Conservation (phyloP, 2,113 vertebrate genomes). For the Clarias batrachus region DNA sequence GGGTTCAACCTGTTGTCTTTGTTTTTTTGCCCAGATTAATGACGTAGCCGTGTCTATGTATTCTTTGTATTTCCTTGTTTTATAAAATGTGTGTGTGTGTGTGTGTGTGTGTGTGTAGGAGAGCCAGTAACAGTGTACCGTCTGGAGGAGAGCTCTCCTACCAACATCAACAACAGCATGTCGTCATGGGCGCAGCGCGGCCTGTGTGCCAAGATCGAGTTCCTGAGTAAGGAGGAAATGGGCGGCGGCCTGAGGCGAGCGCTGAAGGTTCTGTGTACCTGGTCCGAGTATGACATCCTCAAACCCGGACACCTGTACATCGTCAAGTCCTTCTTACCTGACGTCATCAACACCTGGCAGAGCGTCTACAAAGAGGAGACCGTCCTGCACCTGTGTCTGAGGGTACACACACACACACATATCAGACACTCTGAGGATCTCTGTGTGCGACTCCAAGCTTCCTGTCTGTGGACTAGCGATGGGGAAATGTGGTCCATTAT, state of each 20-base stretch:
- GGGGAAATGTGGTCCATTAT: too few relatives aligned
- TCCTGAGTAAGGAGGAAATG: conserved; percentile 98
- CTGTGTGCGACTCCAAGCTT: too few relatives aligned
- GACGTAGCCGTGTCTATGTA: neutral
- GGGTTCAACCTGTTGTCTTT: neutral
- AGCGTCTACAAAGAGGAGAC: conserved; percentile 97
- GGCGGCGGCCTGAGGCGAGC: conserved; percentile 91
- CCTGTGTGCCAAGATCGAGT: conserved; percentile 96
- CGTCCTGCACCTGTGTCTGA: conserved; percentile 95
- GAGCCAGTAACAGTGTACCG: conserved; percentile 96
- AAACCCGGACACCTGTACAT: conserved; percentile 96
- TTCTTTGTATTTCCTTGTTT: neutral
- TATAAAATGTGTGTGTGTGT: conserved; percentile 17
- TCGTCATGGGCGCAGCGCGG: conserved; percentile 98
- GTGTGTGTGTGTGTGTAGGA: conserved; percentile 69
- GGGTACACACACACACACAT: conserved; percentile 70
- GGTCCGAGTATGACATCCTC: conserved; percentile 95
- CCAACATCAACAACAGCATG: conserved; percentile 98
- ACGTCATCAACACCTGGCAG: conserved; percentile 95
- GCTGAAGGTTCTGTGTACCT: conserved; percentile 94
- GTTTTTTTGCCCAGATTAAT: neutral
- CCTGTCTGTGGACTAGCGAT: too few relatives aligned
- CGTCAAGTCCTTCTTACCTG: conserved; percentile 96
- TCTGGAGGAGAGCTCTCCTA: conserved; percentile 95
- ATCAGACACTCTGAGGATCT: neutral